Percentiles rank a stretch among this genome's conserved stretches.
Evolutionary conservation across 2,888 invertebrate genomes (phyloP).

Genomic region (Dolichopus griseipennis): DNA sequence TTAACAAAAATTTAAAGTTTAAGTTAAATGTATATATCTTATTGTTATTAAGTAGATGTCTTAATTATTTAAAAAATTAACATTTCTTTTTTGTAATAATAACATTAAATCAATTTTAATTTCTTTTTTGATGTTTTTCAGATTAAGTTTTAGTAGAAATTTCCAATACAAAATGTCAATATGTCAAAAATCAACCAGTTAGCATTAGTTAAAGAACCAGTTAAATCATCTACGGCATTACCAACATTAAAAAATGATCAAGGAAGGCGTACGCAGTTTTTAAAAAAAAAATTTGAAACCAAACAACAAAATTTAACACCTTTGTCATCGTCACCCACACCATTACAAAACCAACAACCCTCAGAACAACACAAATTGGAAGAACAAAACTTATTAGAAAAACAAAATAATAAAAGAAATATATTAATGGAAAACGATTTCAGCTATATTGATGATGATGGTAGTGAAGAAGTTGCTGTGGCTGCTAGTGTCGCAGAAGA

Average conservation of each 20-base stretch:
- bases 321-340: too few relatives aligned
- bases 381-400: neutral
- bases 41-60: too few relatives aligned
- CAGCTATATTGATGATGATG: conserved; percentile 37
- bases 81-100: too few relatives aligned
- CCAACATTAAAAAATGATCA: neutral
- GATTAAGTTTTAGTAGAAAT: neutral
- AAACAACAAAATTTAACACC: neutral
- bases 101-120: too few relatives aligned
- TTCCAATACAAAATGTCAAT: neutral
- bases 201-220: neutral
- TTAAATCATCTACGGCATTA: neutral
- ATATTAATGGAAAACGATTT: conserved; percentile 37
- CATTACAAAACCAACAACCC: too few relatives aligned
- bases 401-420: conserved; percentile 19
- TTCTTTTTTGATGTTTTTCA: too few relatives aligned
- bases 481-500: conserved; percentile 18
- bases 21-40: too few relatives aligned
- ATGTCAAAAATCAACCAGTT: neutral
- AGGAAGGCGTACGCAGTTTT: neutral
- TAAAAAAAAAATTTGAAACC: neutral
- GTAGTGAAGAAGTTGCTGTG: conserved; percentile 16
- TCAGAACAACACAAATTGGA: neutral
- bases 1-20: too few relatives aligned
- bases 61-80: too few relatives aligned